phyloP scores from a whole-genome alignment of 2,113 vertebrate species.

The Uria aalge region DNA sequence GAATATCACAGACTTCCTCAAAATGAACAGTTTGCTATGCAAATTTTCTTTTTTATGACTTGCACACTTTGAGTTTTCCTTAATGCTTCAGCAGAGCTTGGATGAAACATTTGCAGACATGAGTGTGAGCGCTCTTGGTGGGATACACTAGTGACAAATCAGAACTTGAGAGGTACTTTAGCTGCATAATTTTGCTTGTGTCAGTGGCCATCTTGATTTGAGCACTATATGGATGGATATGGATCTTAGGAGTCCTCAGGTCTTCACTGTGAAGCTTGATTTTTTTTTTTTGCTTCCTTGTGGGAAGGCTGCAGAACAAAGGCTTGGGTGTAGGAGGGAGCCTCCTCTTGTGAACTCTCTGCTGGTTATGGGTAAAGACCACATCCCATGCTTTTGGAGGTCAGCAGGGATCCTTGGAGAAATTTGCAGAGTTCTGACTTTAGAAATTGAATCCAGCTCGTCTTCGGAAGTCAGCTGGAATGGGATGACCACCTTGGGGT shows the following conservation, averaged over 20 bases:
- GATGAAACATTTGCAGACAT: slow-evolving; percentile 31
- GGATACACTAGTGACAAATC: not conserved
- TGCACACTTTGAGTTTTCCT: not conserved
- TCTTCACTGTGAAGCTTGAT: not conserved
- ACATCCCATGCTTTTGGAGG: not conserved
- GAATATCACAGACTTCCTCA: not conserved
- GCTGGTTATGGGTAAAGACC: not conserved
- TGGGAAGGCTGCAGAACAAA: not conserved
- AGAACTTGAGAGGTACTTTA: not conserved
- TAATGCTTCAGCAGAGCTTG: not conserved
- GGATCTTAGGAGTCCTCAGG: not conserved
- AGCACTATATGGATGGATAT: not conserved
- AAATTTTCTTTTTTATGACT: slow-evolving; percentile 38
- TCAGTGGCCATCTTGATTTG: not conserved
- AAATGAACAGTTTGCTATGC: slow-evolving; percentile 1
- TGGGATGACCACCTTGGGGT: not conserved
- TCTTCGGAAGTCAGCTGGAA: not conserved
- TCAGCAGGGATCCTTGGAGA: not conserved
- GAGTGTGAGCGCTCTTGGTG: not conserved
- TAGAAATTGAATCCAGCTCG: not conserved
- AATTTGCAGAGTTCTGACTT: not conserved
- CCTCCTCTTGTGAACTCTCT: rapidly evolving
- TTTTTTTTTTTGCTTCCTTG: not conserved
- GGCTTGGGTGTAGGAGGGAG: not conserved
- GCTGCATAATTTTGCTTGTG: not conserved